Conservation (phyloP, 2,888 invertebrate species). For the Calliopum simillimum region DNA sequence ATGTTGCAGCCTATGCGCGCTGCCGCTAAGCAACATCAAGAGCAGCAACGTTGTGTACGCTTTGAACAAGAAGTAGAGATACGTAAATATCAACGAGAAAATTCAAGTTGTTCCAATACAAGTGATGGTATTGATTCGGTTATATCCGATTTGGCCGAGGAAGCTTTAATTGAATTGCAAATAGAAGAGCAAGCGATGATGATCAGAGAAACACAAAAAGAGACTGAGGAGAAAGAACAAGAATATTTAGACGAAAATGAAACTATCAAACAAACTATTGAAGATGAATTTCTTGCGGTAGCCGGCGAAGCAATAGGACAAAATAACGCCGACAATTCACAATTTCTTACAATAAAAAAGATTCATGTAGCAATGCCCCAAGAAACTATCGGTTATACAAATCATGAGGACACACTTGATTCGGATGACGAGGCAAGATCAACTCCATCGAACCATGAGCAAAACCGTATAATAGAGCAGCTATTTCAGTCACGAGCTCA, state of each 20-base stretch:
- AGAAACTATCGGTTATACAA: constrained; percentile 8
- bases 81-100: constrained; percentile 51
- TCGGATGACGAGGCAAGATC: constrained; percentile 18
- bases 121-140: constrained; percentile 63
- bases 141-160: constrained; percentile 62
- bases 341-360: background rate
- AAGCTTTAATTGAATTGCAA: constrained; percentile 59
- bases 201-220: constrained; percentile 22
- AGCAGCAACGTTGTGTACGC: constrained; percentile 49
- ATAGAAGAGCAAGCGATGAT: constrained; percentile 51
- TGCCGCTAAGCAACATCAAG: background rate
- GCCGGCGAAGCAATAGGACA: background rate
- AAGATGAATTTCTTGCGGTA: background rate
- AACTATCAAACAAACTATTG: background rate
- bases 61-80: constrained; percentile 56
- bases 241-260: constrained; percentile 8
- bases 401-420: constrained; percentile 17
- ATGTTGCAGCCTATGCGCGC: constrained; percentile 53
- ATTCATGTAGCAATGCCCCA: background rate
- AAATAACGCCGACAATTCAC: background rate
- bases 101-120: constrained; percentile 60
- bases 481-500: constrained; percentile 53
- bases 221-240: background rate
- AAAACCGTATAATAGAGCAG: constrained; percentile 59
- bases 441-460: constrained; percentile 51